Conservation (phyloP, 2,888 invertebrate species). For the Pemphredon lugubris region DNA sequence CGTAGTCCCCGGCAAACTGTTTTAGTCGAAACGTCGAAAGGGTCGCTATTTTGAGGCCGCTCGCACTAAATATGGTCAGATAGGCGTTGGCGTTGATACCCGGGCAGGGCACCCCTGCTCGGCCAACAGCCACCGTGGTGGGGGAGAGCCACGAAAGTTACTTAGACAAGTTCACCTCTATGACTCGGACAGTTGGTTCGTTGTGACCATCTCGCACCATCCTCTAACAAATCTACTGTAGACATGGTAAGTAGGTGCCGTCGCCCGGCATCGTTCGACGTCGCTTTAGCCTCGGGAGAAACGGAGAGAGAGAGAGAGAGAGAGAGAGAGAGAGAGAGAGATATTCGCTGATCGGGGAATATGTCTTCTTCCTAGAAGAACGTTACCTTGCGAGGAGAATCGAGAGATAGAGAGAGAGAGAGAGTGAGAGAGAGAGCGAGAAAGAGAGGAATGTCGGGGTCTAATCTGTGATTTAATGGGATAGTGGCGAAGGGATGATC, state of each 20-base stretch:
- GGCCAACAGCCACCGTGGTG: conserved; percentile 66
- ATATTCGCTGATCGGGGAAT: neutral
- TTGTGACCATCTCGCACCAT: conserved; percentile 79
- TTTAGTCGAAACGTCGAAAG: conserved; percentile 76
- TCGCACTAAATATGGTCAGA: conserved; percentile 81
- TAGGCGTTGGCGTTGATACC: conserved; percentile 76
- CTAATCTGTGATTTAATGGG: conserved; percentile 17
- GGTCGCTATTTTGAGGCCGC: conserved; percentile 79
- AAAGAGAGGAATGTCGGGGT: conserved; percentile 1
- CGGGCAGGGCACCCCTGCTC: conserved; percentile 74
- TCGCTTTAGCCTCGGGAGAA: neutral
- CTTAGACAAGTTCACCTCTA: conserved; percentile 80
- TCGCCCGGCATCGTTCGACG: conserved; percentile 9
- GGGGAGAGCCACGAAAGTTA: conserved; percentile 77
- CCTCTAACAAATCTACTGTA: conserved; percentile 73
- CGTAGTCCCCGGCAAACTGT: conserved; percentile 72
- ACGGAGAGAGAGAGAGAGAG: neutral
- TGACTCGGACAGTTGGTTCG: conserved; percentile 79
- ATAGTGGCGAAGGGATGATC: conserved; percentile 36
- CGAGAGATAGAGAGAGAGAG: too few species aligned
- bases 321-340: conserved; percentile 22
- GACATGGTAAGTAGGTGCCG: conserved; percentile 75
- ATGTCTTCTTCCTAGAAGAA: too few species aligned
- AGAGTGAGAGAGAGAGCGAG: conserved; percentile 5
- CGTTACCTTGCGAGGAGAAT: too few species aligned